Conservation (phyloP, 2,888 invertebrate species). For the Xylota sylvarum region DNA sequence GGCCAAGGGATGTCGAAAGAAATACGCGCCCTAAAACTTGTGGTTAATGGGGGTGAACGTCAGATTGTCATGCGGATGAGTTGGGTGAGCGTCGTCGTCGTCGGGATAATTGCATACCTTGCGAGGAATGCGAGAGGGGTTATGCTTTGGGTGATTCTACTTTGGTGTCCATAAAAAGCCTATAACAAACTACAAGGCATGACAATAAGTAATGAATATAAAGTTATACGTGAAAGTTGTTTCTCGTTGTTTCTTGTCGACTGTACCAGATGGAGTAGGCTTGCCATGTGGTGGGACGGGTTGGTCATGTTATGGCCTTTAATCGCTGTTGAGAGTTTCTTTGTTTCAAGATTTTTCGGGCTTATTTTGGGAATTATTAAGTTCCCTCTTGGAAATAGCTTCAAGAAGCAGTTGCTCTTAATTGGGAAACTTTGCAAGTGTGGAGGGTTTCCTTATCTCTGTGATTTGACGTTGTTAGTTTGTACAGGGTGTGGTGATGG, state of each 20-base stretch:
- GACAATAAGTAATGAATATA: slow-evolving; percentile 21
- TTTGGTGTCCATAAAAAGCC: neutral
- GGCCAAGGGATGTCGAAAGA: neutral
- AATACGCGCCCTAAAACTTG: neutral
- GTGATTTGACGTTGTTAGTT: neutral
- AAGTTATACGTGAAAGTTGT: slow-evolving; percentile 32
- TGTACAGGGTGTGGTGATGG: neutral
- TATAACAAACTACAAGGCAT: slow-evolving; percentile 2
- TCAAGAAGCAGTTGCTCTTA: slow-evolving; percentile 54
- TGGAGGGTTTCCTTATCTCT: slow-evolving; percentile 16
- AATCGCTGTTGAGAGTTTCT: slow-evolving; percentile 54
- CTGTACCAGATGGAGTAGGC: slow-evolving; percentile 7
- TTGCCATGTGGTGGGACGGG: slow-evolving; percentile 6
- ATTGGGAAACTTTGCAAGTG: slow-evolving; percentile 67
- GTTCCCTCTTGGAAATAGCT: slow-evolving; percentile 31
- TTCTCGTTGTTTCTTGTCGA: neutral
- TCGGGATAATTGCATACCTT: slow-evolving; percentile 17
- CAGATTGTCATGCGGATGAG: slow-evolving; percentile 37
- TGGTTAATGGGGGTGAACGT: slow-evolving; percentile 17
- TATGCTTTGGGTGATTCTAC: neutral
- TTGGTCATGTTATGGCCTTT: slow-evolving; percentile 51
- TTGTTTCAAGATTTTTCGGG: slow-evolving; percentile 16
- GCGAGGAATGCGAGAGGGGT: neutral
- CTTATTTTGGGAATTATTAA: slow-evolving; percentile 58
- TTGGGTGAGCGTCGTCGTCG: slow-evolving; percentile 3